These are phyloP conservation scores for Sciurus carolinensis DNA, from an alignment of 2,797 vertebrate species.

Conservation along the genomic window DNA sequence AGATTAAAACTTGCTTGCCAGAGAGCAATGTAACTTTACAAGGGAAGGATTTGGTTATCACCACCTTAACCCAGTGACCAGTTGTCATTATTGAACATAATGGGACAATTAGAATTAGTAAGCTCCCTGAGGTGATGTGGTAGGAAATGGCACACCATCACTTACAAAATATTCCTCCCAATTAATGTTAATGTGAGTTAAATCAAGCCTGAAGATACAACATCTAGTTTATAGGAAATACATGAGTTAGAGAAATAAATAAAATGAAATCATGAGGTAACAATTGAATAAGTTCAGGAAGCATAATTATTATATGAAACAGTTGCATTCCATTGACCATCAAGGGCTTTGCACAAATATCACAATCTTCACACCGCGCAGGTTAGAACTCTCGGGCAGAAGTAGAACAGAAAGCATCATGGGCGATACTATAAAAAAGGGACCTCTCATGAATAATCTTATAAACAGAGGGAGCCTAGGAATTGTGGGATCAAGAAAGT, in stretches of 20 bases:
- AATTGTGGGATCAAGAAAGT: background rate
- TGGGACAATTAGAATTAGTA: background rate
- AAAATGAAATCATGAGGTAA: background rate
- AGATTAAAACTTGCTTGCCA: background rate
- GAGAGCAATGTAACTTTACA: background rate
- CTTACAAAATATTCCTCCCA: conserved; percentile 46
- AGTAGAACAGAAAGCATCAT: background rate
- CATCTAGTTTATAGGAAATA: conserved; percentile 20
- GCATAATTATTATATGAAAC: background rate
- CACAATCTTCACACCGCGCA: background rate
- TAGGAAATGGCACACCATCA: conserved; percentile 4
- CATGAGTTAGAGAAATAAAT: background rate
- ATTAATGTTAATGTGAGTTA: background rate
- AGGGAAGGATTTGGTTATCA: background rate
- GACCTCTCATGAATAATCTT: background rate
- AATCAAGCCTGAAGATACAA: background rate
- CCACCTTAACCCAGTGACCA: background rate
- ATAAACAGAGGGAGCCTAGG: background rate
- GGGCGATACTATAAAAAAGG: background rate
- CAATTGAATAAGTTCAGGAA: background rate
- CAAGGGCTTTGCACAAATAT: conserved; percentile 17
- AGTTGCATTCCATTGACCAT: background rate
- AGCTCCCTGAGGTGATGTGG: background rate
- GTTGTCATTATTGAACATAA: conserved; percentile 46
- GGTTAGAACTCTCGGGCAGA: background rate